phyloP scores from a whole-genome alignment of 2,888 invertebrate species.

The Chirona hameri region DNA sequence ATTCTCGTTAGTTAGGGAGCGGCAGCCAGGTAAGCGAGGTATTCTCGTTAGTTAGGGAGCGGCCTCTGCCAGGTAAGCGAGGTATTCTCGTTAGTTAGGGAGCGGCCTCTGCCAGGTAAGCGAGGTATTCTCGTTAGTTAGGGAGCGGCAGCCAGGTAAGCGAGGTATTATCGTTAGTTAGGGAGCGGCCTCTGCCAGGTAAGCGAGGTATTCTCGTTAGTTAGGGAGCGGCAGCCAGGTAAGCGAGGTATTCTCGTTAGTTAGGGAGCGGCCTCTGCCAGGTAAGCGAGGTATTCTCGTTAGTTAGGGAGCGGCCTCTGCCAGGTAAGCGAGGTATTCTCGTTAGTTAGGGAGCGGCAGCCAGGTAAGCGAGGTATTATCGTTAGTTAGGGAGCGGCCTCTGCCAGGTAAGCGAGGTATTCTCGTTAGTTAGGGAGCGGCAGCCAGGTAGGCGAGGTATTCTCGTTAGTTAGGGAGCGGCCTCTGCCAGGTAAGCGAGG shows the following conservation, averaged over 20 bases:
- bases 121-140: neutral
- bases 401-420: neutral
- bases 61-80: slow-evolving; percentile 23
- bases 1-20: too few species aligned
- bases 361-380: slow-evolving; percentile 31
- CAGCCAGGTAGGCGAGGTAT: slow-evolving; percentile 37
- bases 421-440: too few species aligned
- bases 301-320: slow-evolving; percentile 27
- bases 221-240: slow-evolving; percentile 42
- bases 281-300: neutral
- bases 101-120: slow-evolving; percentile 29
- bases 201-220: neutral
- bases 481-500: slow-evolving; percentile 9
- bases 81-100: neutral
- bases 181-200: slow-evolving; percentile 29
- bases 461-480: slow-evolving; percentile 1
- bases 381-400: slow-evolving; percentile 26
- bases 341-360: too few species aligned
- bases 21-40: slow-evolving; percentile 38
- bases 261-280: slow-evolving; percentile 27
- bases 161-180: neutral
- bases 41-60: neutral
- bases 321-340: neutral
- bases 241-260: neutral
- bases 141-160: slow-evolving; percentile 40